Evolutionary conservation across 2,888 invertebrate genomes (phyloP).

Genomic region (Apamea crenata): DNA sequence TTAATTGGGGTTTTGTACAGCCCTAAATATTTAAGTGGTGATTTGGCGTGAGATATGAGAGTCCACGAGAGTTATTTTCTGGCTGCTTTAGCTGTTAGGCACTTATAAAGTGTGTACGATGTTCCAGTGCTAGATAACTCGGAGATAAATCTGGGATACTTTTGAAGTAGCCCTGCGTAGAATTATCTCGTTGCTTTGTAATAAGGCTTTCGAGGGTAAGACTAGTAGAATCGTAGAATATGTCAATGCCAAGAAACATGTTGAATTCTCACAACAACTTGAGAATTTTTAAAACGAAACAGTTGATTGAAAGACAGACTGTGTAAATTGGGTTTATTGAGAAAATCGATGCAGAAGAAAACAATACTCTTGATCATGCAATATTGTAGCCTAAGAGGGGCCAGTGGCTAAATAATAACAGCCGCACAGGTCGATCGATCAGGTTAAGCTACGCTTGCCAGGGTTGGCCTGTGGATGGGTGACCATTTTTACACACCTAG

Average conservation of each 20-base stretch:
- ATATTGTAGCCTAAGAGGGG: background rate
- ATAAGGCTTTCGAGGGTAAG: too few species aligned
- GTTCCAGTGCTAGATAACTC: background rate
- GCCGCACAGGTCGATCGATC: too few species aligned
- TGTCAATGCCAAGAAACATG: background rate
- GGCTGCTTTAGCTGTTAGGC: background rate
- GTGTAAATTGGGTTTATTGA: too few species aligned
- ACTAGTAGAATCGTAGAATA: background rate
- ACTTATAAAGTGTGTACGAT: too few species aligned
- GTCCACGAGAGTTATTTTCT: background rate
- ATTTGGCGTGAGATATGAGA: background rate
- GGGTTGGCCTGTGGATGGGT: too few species aligned
- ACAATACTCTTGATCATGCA: background rate
- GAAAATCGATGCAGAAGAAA: too few species aligned
- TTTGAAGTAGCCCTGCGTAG: background rate
- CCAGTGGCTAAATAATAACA: too few species aligned
- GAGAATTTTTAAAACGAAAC: too few species aligned
- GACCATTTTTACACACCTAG: too few species aligned
- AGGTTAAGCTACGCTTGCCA: too few species aligned
- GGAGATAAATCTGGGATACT: background rate
- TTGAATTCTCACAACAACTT: too few species aligned
- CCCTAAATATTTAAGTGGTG: conserved; percentile 39
- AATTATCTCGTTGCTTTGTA: background rate
- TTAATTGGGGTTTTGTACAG: conserved; percentile 33
- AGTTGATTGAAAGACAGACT: too few species aligned